Conservation (phyloP, 2,797 vertebrate species). For the Lacerta bilineata region DNA sequence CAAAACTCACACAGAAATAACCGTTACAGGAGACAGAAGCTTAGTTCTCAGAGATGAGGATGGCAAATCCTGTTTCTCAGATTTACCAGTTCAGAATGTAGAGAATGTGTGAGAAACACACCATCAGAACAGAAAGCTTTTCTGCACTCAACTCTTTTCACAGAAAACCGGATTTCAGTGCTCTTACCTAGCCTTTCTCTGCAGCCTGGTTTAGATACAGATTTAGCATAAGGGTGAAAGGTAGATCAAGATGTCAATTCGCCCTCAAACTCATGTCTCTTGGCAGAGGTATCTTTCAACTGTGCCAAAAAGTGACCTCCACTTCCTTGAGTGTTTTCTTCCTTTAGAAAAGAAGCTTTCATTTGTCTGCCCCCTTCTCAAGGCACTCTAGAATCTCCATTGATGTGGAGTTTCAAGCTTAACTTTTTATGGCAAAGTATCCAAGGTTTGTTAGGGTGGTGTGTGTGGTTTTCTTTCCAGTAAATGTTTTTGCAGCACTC, state of each 20-base stretch:
- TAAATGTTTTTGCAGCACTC: too few species aligned
- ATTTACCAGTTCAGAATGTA: background rate
- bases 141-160: background rate
- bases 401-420: too few species aligned
- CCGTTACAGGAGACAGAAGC: background rate
- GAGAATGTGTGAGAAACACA: too few species aligned
- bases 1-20: slow-evolving; percentile 13
- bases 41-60: background rate
- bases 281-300: background rate
- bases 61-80: background rate
- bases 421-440: too few species aligned
- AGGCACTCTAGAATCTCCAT: too few species aligned
- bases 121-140: background rate
- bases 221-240: background rate
- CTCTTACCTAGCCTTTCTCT: background rate
- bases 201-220: background rate
- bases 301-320: too few species aligned
- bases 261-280: background rate
- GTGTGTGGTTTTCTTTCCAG: too few species aligned
- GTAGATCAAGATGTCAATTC: background rate
- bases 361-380: too few species aligned
- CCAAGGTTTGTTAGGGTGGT: too few species aligned
- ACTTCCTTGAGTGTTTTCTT: too few species aligned
- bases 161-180: background rate
- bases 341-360: too few species aligned